Conservation (phyloP, 2,888 invertebrate species). For the Morpho helenor region DNA sequence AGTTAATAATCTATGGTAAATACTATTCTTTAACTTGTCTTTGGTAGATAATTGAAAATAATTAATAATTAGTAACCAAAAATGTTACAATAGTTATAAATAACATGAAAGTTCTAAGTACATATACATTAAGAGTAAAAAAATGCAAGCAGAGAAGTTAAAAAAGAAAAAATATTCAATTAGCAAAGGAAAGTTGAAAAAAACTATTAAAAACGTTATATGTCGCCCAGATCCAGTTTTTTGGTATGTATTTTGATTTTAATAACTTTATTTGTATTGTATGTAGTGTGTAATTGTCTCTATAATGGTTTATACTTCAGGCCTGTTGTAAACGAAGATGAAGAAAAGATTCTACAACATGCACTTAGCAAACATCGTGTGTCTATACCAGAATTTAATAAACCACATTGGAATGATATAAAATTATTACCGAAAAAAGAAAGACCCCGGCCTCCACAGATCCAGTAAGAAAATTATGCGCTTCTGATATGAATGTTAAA, state of each 20-base stretch:
- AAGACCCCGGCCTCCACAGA: constrained; percentile 52
- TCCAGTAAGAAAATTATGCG: constrained; percentile 41
- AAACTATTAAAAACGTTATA: constrained; percentile 64
- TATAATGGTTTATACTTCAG: constrained; percentile 33
- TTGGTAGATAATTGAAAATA: no score
- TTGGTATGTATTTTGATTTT: constrained; percentile 42
- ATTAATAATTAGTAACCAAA: no score
- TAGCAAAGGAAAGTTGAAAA: constrained; percentile 64
- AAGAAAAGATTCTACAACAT: constrained; percentile 37
- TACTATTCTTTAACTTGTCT: no score
- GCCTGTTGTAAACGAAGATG: constrained; percentile 47
- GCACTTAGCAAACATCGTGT: constrained; percentile 45
- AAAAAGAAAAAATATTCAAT: constrained; percentile 51
- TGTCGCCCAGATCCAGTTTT: constrained; percentile 58
- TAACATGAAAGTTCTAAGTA: neutral
- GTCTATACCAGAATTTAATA: constrained; percentile 49
- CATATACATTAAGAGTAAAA: neutral
- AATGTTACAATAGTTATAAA: neutral
- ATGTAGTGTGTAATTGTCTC: neutral
- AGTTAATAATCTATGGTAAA: no score
- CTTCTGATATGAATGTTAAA: no score
- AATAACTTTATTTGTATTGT: neutral
- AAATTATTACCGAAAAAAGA: constrained; percentile 58
- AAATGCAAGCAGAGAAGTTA: constrained; percentile 45
- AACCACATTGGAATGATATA: constrained; percentile 59